Evolutionary conservation across 2,113 vertebrate genomes (phyloP).

Genomic region (Helogale parvula): DNA sequence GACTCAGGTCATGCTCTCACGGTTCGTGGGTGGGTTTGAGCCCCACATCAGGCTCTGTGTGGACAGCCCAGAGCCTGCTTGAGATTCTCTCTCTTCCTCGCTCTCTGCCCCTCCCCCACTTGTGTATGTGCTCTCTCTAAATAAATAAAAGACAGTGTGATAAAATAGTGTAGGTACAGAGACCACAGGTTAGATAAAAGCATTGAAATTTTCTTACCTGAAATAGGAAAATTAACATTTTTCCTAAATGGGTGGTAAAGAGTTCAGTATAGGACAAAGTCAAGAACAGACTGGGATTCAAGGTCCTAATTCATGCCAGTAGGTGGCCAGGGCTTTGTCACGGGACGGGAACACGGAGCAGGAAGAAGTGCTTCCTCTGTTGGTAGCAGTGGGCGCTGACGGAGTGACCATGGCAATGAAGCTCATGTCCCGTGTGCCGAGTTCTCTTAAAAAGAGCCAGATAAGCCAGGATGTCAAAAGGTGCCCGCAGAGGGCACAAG

Average conservation of each 20-base stretch:
- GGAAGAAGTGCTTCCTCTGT: not conserved
- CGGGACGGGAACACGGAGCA: not conserved
- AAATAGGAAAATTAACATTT: not conserved
- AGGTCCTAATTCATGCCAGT: not conserved
- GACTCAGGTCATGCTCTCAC: too few species aligned
- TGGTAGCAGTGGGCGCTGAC: rapidly evolving
- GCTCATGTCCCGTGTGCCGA: not conserved
- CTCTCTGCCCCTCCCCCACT: too few species aligned
- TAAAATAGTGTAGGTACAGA: not conserved
- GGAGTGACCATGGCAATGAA: not conserved
- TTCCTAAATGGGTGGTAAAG: not conserved
- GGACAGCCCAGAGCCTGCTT: too few species aligned
- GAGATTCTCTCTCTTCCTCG: too few species aligned
- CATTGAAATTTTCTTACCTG: not conserved
- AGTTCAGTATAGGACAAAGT: not conserved
- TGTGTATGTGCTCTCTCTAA: too few species aligned
- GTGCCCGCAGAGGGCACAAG: not conserved
- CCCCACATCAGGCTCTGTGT: too few species aligned
- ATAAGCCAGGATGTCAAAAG: not conserved
- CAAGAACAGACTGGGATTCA: too few species aligned
- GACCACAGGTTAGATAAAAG: too few species aligned
- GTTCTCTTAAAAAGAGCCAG: not conserved
- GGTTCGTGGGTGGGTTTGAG: too few species aligned
- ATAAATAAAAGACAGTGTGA: not conserved
- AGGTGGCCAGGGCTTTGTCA: not conserved